Base-by-base conservation (phyloP, 2,113 vertebrate species). In the Marmota flaviventris region DNA sequence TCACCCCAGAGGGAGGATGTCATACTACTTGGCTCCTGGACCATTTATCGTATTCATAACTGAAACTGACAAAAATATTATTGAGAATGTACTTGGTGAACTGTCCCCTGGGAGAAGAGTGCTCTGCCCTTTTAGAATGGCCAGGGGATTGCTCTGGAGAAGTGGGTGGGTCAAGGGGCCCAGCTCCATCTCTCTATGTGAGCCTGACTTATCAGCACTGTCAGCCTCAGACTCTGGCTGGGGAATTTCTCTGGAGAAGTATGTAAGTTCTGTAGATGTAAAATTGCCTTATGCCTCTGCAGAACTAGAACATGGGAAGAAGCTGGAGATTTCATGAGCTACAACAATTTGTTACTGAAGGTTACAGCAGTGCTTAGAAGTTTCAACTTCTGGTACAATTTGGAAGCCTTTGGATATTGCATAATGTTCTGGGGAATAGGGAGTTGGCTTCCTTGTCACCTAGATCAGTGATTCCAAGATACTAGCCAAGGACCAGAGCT, bases 331-430 rank as follows among this genome's bases (percentile, higher is more conserved):
- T 42, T 5, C 29, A 18, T 20, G 39, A 93, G 25, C 12, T 77
- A 32, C 45, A 29, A 12, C 22, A 29, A 20, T 24, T 18, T 20
- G 45, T 39, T 25, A 61, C 45, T 45, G 73, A 89, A 82, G 24
- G 10, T 67, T n/a, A 73, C 1, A 48, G 76, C 72, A 16, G 20
- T 7, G 22, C 61, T 77, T n/a, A 37, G 67, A 86, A 78, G 61
- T 27, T 77, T 58, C 76, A 25, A 14, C 82, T 53, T 69, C 86
- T 82, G 78, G 45, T 18, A 8, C 53, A 61, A 37, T 42, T 56
- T 78, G 67, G 85, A 82, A 91, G 70, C 20, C 91, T 91, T 77
- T 73, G 39, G 25, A 3, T n/a, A 14, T 95, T 83, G 69, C 63
- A 24, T 78, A 75, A 93, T 10, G 16, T 83, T 93, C 79, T 10